Base-by-base conservation (phyloP, 2,888 invertebrate species). In the Cinara cedri region DNA sequence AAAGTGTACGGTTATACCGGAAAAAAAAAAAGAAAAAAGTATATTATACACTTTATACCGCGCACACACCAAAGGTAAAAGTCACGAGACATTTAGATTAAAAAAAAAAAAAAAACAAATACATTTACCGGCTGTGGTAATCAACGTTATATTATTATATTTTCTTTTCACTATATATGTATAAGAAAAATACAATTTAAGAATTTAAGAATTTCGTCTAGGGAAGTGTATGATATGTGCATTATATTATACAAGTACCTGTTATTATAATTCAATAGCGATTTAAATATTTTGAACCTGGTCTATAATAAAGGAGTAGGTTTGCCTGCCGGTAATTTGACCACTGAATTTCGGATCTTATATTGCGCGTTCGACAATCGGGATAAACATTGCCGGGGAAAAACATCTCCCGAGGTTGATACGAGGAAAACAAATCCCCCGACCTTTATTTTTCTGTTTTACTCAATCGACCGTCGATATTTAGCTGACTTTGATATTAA, bases 21-120 rank as follows among this genome's bases (percentile, higher is more conserved):
- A n/a, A 75, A 65, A 46, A 74, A 62, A 63, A 46, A 16, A 51
- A 34, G 55, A 65, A 46, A 74, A 74, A 63, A 57, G n/a, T 55
- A 44, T 42, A 14, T 51, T 55, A 24, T 21, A 75, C 16, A 24
- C 34, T 34, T 4, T 34, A 34, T 34, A 34, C 34, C 34, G 34
- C 34, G 34, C 34, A 6, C 21, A 19, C 49, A 60, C 16, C 21
- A 34, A 46, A 42, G 55, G 62, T 19, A 21, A 24, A 68, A 68
- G 68, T 76, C 76, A 76, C 76, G 76, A 76, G 49, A 55, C 46
- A 26, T 60, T 75, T 75, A 1, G n/a, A 55, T 55, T 65, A 55
- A 54, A 75, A 74, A 49, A 55, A 54, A 46, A 19, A 44, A n/a
- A 63, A 72, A n/a, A 72, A 44, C 1, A 11, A 14, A n/a, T 54